Evolutionary conservation across 2,888 invertebrate genomes (phyloP).

Genomic region (Troglohyphantes excavatus): DNA sequence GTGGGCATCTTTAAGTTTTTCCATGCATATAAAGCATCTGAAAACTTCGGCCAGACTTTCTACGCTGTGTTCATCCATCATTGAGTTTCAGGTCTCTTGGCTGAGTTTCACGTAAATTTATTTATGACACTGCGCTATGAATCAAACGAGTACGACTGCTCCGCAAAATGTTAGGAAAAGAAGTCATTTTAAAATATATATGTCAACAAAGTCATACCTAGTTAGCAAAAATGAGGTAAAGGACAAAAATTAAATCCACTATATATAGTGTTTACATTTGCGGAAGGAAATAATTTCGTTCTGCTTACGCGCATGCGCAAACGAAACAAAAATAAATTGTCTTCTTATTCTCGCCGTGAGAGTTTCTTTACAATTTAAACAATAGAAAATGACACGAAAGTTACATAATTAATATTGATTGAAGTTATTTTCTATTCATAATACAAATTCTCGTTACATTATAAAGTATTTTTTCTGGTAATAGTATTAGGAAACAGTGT

Average conservation of each 20-base stretch:
- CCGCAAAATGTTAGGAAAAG: not conserved
- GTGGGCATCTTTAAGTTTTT: constrained; percentile 95
- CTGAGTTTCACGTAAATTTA: not conserved
- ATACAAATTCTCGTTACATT: too few species aligned
- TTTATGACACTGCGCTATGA: not conserved
- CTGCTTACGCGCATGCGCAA: constrained; percentile 20
- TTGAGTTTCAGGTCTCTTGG: not conserved
- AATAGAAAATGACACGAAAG: not conserved
- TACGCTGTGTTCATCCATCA: constrained; percentile 77
- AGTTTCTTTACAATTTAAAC: not conserved
- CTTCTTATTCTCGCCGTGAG: too few species aligned
- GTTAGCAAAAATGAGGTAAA: not conserved
- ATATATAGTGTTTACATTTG: constrained; percentile 33
- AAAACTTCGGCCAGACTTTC: constrained; percentile 95
- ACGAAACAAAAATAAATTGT: not conserved
- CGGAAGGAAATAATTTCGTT: constrained; percentile 37
- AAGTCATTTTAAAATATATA: not conserved
- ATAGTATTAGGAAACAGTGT: too few species aligned
- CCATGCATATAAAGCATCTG: constrained; percentile 98
- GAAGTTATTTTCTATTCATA: too few species aligned
- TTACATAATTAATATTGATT: not conserved
- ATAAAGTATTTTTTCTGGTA: too few species aligned
- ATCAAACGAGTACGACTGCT: not conserved
- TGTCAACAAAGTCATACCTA: not conserved
- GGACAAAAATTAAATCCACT: not conserved